Conservation (phyloP, 2,113 vertebrate genomes). For the Lepidothrix coronata region DNA sequence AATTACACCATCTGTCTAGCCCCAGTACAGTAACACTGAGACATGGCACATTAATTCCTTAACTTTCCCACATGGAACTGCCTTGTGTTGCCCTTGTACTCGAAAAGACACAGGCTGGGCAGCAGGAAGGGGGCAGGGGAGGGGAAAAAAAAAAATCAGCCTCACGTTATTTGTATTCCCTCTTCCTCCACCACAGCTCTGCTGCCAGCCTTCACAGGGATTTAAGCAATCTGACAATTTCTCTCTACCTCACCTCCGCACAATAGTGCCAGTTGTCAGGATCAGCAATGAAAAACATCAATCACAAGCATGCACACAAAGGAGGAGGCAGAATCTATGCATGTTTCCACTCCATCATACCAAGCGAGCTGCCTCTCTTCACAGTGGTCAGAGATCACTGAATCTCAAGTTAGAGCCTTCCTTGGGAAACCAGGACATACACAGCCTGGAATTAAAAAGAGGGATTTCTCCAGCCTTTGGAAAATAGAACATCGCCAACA, state of each 20-base stretch:
- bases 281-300: conserved; percentile 64
- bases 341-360: background rate
- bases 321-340: background rate
- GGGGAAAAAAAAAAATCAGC: background rate
- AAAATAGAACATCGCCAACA: background rate
- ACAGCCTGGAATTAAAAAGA: background rate
- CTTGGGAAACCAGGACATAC: background rate
- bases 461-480: background rate
- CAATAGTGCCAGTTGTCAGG: conserved; percentile 54
- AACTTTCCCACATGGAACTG: conserved; percentile 67
- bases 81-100: conserved; percentile 49
- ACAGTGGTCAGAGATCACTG: background rate
- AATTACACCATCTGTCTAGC: conserved; percentile 81
- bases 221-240: conserved; percentile 63
- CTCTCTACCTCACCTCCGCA: conserved; percentile 44
- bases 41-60: conserved; percentile 76
- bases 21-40: conserved; percentile 63
- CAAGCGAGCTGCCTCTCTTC: background rate
- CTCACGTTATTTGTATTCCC: conserved; percentile 54
- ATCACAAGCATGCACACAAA: background rate
- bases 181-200: conserved; percentile 10
- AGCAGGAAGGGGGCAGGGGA: background rate
- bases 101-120: conserved; percentile 32
- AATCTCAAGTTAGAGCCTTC: background rate
- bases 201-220: conserved; percentile 37